Evolutionary conservation across 2,888 invertebrate species (phyloP), one percentile per base, ranked within the genome.

Genomic region (Petrolisthes cinctipes): DNA sequence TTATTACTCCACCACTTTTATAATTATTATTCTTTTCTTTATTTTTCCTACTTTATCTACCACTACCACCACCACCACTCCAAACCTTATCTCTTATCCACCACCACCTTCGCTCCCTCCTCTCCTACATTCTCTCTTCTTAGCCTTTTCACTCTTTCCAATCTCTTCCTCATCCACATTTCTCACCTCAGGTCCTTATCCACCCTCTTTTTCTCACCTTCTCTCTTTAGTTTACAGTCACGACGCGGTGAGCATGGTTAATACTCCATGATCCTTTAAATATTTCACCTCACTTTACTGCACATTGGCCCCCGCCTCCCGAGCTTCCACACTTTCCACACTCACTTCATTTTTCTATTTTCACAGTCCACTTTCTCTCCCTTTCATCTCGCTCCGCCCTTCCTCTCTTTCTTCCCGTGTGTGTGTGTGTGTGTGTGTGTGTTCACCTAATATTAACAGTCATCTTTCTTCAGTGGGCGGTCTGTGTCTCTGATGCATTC

Each of bases 221-320:
- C 54, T 79, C 54, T 20, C 54, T 14, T 53, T 79, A 17, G 54
- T 14, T 79, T 9, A n/a, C 71, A 71, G 71, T 14, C 37, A 37
- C 1, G 71, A 14, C 71, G 71, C 17, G 20, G 71, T 4, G 14
- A 71, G 20, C 71, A 17, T 20, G 71, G 71, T 71, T 71, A 71
- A 71, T 71, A 71, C 71, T 71, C 71, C 20, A 71, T 54, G 6
- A 79, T 79, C 54, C 54, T 79, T 79, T 23, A 53, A 51, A 51
- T 79, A n/a, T 54, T 79, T 54, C 54, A 17, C 53, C 54, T 4
- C 54, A 53, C 79, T 79, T 79, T 54, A 53, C 79, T 79, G 51
- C 54, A 17, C 54, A 17, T 20, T 71, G n/a, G 1, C 23, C 71
- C 23, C n/a, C n/a, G n/a, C 23, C 71, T n/a, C n/a, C 11, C 14